Percentiles rank a stretch among this genome's conserved stretches.
phyloP scores from a whole-genome alignment of 2,113 vertebrate species.

The Strix uralensis region DNA sequence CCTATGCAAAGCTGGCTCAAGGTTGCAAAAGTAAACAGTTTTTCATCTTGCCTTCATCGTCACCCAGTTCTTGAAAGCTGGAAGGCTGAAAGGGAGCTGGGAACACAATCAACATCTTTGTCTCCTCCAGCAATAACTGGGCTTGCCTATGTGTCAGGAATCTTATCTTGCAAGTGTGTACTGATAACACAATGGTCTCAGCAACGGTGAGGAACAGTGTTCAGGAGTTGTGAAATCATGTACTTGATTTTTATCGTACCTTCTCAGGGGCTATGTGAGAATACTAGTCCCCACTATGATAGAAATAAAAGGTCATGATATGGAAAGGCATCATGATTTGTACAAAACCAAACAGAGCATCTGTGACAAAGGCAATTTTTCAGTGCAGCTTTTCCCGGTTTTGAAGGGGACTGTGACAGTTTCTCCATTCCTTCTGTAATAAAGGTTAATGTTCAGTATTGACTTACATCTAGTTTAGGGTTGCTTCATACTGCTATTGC shows the following conservation, averaged over 20 bases:
- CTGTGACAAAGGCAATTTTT: not conserved
- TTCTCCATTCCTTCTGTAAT: not conserved
- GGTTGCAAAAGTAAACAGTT: not conserved
- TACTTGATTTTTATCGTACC: fast-evolving
- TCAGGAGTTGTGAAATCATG: not conserved
- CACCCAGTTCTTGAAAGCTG: not conserved
- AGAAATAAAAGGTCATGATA: not conserved
- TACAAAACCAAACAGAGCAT: not conserved
- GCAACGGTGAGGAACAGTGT: not conserved
- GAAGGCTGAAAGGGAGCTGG: not conserved
- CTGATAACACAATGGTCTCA: not conserved
- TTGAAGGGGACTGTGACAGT: not conserved
- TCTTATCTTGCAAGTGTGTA: not conserved
- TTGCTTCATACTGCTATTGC: not conserved
- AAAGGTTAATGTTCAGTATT: not conserved
- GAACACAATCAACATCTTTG: not conserved
- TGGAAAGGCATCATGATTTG: not conserved
- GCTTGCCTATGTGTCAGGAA: not conserved
- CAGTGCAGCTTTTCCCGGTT: not conserved
- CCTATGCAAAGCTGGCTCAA: not conserved
- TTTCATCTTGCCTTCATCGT: not conserved
- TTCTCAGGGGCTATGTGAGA: not conserved
- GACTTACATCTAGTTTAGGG: not conserved
- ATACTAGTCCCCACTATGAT: fast-evolving
- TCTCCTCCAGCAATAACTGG: not conserved